A percentile compares a stretch with the other conserved stretches of the same genome.
These are phyloP conservation scores for Lepas anatifera DNA, from an alignment of 2,888 invertebrate species.

Conservation along the genomic window DNA sequence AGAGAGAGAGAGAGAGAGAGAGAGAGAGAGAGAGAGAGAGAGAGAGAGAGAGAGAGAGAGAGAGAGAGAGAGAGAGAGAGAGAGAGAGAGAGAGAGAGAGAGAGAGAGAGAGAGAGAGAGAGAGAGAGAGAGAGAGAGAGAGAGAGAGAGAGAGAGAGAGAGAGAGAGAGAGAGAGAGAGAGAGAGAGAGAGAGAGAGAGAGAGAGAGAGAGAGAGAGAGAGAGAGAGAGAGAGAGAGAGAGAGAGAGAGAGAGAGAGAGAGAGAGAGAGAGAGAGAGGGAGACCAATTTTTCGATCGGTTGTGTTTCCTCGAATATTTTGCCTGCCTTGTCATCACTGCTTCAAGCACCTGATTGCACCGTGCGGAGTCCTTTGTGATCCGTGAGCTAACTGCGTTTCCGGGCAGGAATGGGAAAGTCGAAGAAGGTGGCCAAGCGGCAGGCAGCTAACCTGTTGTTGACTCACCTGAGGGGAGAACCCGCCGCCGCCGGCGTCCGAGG, in stretches of 20 bases:
- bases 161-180: too few relatives aligned
- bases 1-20: too few relatives aligned
- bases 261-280: neutral
- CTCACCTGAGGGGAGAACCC: slow-evolving; percentile 98
- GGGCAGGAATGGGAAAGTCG: slow-evolving; percentile 58
- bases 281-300: too few relatives aligned
- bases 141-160: slow-evolving; percentile 14
- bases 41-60: slow-evolving; percentile 1
- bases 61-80: neutral
- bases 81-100: neutral
- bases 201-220: too few relatives aligned
- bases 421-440: slow-evolving; percentile 94
- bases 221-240: neutral
- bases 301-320: too few relatives aligned
- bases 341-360: too few relatives aligned
- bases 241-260: neutral
- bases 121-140: slow-evolving; percentile 13
- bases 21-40: too few relatives aligned
- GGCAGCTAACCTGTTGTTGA: slow-evolving; percentile 97
- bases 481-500: slow-evolving; percentile 41
- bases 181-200: too few relatives aligned
- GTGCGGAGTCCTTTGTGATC: too few relatives aligned
- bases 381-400: too few relatives aligned
- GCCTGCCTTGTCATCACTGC: too few relatives aligned
- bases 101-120: slow-evolving; percentile 13